A percentile compares a stretch with the other conserved stretches of the same genome.
phyloP scores from a whole-genome alignment of 30 jellyfish, hydroid and myxozoan species.

The Hydractinia echinata region DNA sequence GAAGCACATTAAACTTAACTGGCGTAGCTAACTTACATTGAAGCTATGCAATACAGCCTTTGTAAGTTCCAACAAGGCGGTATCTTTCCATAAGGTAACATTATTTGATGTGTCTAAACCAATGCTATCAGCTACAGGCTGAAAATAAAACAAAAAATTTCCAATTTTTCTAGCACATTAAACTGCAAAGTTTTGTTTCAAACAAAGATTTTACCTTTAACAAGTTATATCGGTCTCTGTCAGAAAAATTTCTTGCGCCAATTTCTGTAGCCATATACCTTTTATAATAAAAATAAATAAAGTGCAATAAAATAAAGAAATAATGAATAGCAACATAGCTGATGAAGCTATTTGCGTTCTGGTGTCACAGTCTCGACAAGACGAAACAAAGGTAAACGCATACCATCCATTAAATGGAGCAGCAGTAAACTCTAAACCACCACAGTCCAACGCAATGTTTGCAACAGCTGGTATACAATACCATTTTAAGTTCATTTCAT shows the following conservation, averaged over 20 bases:
- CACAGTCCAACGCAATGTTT: conserved; percentile 61
- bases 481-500: conserved; percentile 65
- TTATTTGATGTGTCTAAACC: conserved; percentile 64
- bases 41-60: conserved; percentile 83
- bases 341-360: no score
- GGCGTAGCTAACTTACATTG: conserved; percentile 39
- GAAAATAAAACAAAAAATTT: not conserved
- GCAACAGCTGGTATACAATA: conserved; percentile 84
- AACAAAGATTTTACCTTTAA: conserved; percentile 52
- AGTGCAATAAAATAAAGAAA: not conserved
- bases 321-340: no score
- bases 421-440: conserved; percentile 79
- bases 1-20: no score
- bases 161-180: no score
- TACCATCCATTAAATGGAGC: conserved; percentile 93
- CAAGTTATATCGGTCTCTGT: conserved; percentile 63
- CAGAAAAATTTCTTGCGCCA: conserved; percentile 81
- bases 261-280: conserved; percentile 95
- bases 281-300: no score
- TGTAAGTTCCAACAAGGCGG: conserved; percentile 73
- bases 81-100: conserved; percentile 87
- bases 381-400: not conserved
- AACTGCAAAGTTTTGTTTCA: not conserved
- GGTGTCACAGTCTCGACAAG: no score
- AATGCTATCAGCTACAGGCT: conserved; percentile 82